Conservation (phyloP, 2,113 vertebrate genomes). For the Promerops cafer region DNA sequence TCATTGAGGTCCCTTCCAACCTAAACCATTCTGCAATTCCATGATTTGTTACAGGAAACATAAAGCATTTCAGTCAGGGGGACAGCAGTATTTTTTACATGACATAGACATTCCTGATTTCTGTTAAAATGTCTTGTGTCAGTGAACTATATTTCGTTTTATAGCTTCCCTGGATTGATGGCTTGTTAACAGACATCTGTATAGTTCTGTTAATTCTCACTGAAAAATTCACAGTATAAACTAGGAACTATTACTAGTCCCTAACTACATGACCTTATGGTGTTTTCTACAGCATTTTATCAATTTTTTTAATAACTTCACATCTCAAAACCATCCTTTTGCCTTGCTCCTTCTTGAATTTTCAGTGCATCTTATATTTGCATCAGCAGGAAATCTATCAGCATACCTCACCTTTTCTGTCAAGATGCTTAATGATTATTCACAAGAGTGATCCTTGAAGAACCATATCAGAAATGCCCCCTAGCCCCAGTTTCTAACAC, state of each 20-base stretch:
- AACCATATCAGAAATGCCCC: neutral
- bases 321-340: neutral
- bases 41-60: neutral
- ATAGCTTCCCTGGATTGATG: neutral
- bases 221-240: neutral
- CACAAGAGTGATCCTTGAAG: neutral
- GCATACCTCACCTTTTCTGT: neutral
- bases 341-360: neutral
- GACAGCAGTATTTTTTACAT: neutral
- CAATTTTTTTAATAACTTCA: neutral
- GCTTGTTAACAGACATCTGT: neutral
- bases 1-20: neutral
- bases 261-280: neutral
- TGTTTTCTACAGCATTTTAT: neutral
- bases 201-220: neutral
- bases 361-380: neutral
- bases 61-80: neutral
- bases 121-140: neutral
- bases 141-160: neutral
- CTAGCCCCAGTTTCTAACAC: neutral
- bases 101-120: neutral
- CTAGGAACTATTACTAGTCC: neutral
- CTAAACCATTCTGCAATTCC: neutral
- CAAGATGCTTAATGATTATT: neutral
- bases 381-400: neutral